Base-by-base conservation (phyloP, 2,888 invertebrate genomes). In the Eupithecia centaureata region DNA sequence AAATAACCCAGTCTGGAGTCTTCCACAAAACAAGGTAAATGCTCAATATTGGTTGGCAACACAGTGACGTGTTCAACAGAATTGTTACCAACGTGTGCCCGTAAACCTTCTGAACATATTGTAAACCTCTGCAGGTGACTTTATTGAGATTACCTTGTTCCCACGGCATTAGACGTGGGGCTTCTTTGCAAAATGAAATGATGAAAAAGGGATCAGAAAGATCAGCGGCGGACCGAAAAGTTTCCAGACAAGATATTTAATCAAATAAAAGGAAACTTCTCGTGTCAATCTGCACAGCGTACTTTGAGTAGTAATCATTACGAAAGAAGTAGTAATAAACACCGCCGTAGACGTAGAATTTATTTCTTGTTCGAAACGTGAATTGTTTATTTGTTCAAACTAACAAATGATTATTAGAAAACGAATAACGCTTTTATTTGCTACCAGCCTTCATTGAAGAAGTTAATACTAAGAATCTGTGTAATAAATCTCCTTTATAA, bases 1-100 rank as follows among this genome's bases (percentile, higher is more conserved):
- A 87, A 90, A 89, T 89, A 90, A 84, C 83, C 73, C 70, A 69
- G 77, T 71, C 75, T 74, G 67, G 71, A 74, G 58, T 82, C 77
- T 74, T 82, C 78, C 78, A 79, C 77, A 82, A 83, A 85, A 72
- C 68, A 69, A 70, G 65, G 73, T 69, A 70, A 62, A 65, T 66
- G 64, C 61, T 70, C 18, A 63, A 67, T 70, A 65, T 54, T 56
- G 66, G 65, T 68, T 65, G 61, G 67, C 63, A 67, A 66, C 54
- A 52, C 62, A 61, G 67, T 75, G 72, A 73, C 73, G 75, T 70
- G 70, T 68, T 72, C 62, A 73, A 70, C 65, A 58, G 70, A 70
- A 73, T 70, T 72, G 75, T 75, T 71, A 71, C 71, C 71, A 72
- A 71, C 66, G 68, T 65, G 67, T 60, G 68, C 67, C 72, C 73